Base-by-base conservation (phyloP, 2,888 invertebrate genomes). In the Cataglyphis albicans region DNA sequence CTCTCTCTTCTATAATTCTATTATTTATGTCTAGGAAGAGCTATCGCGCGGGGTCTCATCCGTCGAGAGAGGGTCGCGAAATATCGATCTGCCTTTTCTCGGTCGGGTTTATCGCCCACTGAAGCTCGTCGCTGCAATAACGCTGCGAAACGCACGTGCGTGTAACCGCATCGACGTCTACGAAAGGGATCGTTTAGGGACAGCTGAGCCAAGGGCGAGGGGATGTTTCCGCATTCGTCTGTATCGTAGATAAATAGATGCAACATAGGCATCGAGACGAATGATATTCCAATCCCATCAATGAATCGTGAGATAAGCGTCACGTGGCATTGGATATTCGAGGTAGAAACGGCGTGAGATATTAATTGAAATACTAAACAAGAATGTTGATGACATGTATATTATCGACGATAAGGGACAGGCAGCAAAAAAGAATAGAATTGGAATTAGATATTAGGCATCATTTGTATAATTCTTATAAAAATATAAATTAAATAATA, bases 81-180 rank as follows among this genome's bases (percentile, higher is more conserved):
- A 89, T 90, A 90, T 90, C 87, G 90, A 90, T 90, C 90, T 84
- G 84, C 68, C 85, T 87, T 89, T 86, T 87, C 88, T 84, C 84
- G n/a, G 29, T 10, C 83, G 29, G 61, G 32, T 41, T 84, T 81
- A 85, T 85, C 68, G 84, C 80, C 10, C 21, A 29, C 61, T 57
- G 78, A 82, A 80, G 73, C 76, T 68, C 68, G 48, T n/a, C 68
- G 52, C 52, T 52, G 52, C 52, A 7, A 48, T n/a, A n/a, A 64
- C 41, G 57, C n/a, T 55, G 55, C 64, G 55, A 57, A 59, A 80
- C 68, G 78, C 78, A 48, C 48, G 80, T 52, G 52, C 61, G 64
- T 68, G 59, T 21, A 64, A 63, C 74, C 35, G 63, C 76, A 73
- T 83, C 73, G 78, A 38, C n/a, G 63, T 25, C 35, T 44, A 44